Percentiles rank a stretch among this genome's conserved stretches.
Conservation (phyloP, 2,797 vertebrate genomes). For the Clarias fuscus region DNA sequence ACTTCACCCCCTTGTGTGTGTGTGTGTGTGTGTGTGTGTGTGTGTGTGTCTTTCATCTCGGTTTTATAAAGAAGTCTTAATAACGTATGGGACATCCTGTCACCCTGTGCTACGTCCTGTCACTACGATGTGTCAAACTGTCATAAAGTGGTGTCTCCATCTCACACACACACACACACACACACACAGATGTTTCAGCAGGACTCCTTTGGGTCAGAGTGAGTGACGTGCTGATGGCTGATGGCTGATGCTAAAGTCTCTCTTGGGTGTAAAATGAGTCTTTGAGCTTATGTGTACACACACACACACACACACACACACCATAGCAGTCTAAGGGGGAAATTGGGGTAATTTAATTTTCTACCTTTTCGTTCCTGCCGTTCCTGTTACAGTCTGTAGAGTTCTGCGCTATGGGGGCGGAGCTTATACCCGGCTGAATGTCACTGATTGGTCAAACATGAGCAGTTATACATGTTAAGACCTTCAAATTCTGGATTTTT, state of each 20-base stretch:
- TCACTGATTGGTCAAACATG: background rate
- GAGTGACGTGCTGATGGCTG: conserved; percentile 40
- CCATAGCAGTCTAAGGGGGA: background rate
- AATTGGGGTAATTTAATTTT: conserved; percentile 1
- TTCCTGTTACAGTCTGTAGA: background rate
- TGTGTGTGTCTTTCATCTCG: conserved; percentile 10
- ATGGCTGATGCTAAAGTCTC: conserved; percentile 26
- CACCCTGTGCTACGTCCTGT: conserved; percentile 43
- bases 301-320: background rate
- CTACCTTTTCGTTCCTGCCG: background rate
- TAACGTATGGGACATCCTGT: conserved; percentile 43
- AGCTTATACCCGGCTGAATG: background rate
- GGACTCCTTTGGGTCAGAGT: conserved; percentile 35
- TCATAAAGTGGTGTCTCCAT: conserved; percentile 19
- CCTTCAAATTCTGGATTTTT: background rate
- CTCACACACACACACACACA: conserved; percentile 28
- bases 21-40: background rate
- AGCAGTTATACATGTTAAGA: background rate
- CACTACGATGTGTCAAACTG: conserved; percentile 44
- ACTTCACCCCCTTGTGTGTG: background rate
- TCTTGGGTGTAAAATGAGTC: conserved; percentile 13
- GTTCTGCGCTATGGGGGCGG: background rate
- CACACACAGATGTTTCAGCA: conserved; percentile 19
- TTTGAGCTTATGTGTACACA: background rate
- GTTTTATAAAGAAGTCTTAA: conserved; percentile 44